phyloP scores from a whole-genome alignment of 2,797 vertebrate genomes.

The Ibycter americanus region DNA sequence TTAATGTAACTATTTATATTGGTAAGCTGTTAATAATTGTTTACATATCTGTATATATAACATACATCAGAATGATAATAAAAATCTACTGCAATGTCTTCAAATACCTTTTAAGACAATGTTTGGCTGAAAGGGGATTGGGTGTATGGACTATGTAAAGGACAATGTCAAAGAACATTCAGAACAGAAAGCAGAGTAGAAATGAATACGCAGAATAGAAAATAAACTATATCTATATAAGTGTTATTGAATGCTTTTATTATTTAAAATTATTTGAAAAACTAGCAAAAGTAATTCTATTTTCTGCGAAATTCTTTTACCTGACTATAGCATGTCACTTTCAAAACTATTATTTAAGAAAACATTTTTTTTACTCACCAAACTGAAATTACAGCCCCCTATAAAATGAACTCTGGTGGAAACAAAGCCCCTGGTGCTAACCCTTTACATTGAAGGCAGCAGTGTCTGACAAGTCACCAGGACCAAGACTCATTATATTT shows the following conservation, averaged over 20 bases:
- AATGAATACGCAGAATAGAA: background rate
- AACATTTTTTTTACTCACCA: background rate
- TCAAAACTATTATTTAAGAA: background rate
- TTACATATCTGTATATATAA: background rate
- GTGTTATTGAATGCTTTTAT: rapidly evolving
- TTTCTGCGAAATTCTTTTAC: background rate
- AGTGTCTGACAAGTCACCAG: background rate
- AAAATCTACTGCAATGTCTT: background rate
- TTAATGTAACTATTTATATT: background rate
- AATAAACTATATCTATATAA: background rate
- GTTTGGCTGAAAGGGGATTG: background rate
- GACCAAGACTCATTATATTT: background rate
- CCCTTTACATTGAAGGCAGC: background rate
- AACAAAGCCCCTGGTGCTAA: background rate
- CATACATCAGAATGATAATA: background rate
- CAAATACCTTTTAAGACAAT: background rate
- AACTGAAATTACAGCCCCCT: background rate
- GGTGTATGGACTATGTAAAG: background rate
- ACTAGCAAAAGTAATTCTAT: background rate
- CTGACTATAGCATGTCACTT: background rate
- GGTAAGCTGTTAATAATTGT: background rate
- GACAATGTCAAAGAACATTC: background rate
- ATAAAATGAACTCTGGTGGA: background rate
- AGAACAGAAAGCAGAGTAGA: background rate
- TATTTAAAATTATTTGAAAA: background rate